Conservation (phyloP, 2,888 invertebrate genomes). For the Agrochola lota region DNA sequence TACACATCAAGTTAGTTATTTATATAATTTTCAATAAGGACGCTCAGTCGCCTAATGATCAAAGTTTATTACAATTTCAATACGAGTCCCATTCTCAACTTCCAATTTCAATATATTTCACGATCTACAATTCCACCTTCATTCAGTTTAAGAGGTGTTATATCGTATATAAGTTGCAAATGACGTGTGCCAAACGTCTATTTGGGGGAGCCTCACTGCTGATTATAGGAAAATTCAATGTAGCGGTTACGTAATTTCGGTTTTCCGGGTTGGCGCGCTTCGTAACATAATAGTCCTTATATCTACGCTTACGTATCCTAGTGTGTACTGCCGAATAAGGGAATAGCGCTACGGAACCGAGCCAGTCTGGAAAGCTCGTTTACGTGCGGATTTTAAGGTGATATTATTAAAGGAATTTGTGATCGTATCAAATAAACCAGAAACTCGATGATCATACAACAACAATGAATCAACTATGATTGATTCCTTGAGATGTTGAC, state of each 20-base stretch:
- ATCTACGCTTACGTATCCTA: conserved; percentile 52
- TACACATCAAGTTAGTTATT: neutral
- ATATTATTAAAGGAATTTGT: conserved; percentile 5
- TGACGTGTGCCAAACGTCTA: conserved; percentile 47
- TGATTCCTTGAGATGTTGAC: no score
- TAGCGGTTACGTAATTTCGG: conserved; percentile 88
- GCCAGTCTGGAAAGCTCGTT: conserved; percentile 14
- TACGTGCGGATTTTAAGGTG: conserved; percentile 3
- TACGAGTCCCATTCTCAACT: conserved; percentile 16
- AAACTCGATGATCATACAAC: neutral
- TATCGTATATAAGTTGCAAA: conserved; percentile 44
- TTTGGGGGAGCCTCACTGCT: conserved; percentile 61
- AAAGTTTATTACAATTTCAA: conserved; percentile 28
- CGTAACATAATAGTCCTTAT: conserved; percentile 77
- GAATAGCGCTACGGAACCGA: conserved; percentile 13
- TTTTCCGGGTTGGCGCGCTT: conserved; percentile 86
- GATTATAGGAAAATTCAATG: conserved; percentile 88
- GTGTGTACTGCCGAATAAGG: conserved; percentile 38
- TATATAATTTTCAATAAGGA: conserved; percentile 14
- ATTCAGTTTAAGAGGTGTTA: conserved; percentile 37
- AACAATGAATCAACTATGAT: neutral
- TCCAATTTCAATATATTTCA: conserved; percentile 17
- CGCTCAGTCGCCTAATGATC: conserved; percentile 12
- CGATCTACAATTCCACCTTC: conserved; percentile 16
- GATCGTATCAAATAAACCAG: neutral